These are phyloP conservation scores for Drosophila sucinea DNA, from an alignment of 1,140 invertebrate genomes.

Conservation along the genomic window DNA sequence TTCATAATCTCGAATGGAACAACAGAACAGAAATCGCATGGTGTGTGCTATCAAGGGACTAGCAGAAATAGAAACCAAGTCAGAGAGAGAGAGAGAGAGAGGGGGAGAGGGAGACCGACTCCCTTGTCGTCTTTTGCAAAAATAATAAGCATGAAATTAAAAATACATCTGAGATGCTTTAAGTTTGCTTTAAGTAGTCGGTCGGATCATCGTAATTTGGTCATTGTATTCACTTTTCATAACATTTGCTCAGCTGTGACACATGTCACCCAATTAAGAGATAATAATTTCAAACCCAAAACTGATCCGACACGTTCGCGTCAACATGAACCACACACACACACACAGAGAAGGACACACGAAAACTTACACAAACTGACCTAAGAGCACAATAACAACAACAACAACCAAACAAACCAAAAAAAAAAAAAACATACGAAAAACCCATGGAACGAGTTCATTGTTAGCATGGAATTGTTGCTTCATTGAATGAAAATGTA, in stretches of 20 bases:
- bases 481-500: constrained; percentile 7
- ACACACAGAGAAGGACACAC: neutral
- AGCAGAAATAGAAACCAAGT: constrained; percentile 5
- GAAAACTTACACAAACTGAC: constrained; percentile 21
- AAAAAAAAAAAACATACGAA: neutral
- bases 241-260: constrained; percentile 30
- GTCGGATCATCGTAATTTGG: neutral
- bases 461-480: constrained; percentile 25
- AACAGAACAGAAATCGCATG: neutral
- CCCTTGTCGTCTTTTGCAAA: constrained; percentile 1
- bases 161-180: constrained; percentile 22
- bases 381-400: constrained; percentile 23
- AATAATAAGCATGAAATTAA: constrained; percentile 66
- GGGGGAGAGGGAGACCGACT: too few species aligned
- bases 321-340: constrained; percentile 12
- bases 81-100: constrained; percentile 10
- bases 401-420: neutral
- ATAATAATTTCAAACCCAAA: constrained; percentile 46
- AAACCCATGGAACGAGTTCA: constrained; percentile 24
- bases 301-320: constrained; percentile 16
- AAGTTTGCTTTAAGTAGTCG: constrained; percentile 10
- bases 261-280: constrained; percentile 65
- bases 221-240: neutral
- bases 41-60: constrained; percentile 15
- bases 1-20: constrained; percentile 33